phyloP scores from a whole-genome alignment of 1,140 invertebrate genomes.

The Bombus balteatus region DNA sequence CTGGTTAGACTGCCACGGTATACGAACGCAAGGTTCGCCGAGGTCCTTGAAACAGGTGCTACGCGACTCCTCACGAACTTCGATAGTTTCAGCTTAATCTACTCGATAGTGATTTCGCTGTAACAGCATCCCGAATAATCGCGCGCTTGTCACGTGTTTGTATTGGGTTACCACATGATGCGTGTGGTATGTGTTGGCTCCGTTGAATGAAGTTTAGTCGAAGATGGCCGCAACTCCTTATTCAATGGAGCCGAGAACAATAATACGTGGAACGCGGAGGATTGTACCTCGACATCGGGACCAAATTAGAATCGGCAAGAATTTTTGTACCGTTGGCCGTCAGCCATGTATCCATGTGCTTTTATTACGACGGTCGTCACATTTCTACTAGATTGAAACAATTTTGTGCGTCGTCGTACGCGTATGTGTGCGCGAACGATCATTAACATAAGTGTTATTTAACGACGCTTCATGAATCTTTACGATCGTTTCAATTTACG shows the following conservation, averaged over 20 bases:
- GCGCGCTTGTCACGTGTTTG: slow-evolving; percentile 3
- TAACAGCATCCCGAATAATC: slow-evolving; percentile 5
- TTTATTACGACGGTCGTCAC: slow-evolving; percentile 23
- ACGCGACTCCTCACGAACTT: neutral
- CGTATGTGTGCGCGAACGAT: neutral
- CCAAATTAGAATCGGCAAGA: slow-evolving; percentile 28
- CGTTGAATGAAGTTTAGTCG: slow-evolving; percentile 23
- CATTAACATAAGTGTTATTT: slow-evolving; percentile 55
- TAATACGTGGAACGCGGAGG: neutral
- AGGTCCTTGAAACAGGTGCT: slow-evolving; percentile 19
- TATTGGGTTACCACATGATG: neutral
- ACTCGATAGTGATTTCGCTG: slow-evolving; percentile 5
- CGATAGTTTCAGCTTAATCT: slow-evolving; percentile 14
- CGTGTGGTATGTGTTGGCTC: neutral
- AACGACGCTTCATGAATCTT: slow-evolving; percentile 54
- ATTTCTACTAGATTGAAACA: slow-evolving; percentile 36
- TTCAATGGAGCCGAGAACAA: slow-evolving; percentile 11
- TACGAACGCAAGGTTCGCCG: neutral
- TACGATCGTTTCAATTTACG: slow-evolving; percentile 46
- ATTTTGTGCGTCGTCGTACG: neutral
- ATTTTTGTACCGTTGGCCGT: slow-evolving; percentile 35
- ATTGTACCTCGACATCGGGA: neutral
- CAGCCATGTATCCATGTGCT: slow-evolving; percentile 2
- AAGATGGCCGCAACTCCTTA: neutral
- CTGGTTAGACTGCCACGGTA: neutral